These are phyloP conservation scores for Bombyx mandarina DNA, from an alignment of 1,140 invertebrate genomes.

Conservation along the genomic window DNA sequence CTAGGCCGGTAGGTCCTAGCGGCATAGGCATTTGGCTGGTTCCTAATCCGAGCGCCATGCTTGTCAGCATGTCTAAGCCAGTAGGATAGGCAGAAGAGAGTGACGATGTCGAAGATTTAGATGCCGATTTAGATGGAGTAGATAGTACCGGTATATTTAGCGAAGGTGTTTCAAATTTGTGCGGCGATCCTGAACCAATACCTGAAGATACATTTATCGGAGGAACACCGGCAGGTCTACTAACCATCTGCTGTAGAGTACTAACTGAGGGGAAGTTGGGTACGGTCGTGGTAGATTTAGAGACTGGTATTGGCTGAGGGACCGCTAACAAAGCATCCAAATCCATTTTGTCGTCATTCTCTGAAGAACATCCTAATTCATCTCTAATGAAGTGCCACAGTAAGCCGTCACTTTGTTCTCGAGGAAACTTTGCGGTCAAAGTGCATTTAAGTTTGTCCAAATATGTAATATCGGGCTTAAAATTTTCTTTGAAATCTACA, in stretches of 20 bases:
- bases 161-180: slow-evolving; percentile 65
- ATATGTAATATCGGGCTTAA: slow-evolving; percentile 80
- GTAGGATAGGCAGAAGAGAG: slow-evolving; percentile 52
- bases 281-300: slow-evolving; percentile 53
- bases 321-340: slow-evolving; percentile 69
- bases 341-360: slow-evolving; percentile 71
- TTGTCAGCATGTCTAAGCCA: slow-evolving; percentile 66
- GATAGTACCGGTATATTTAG: slow-evolving; percentile 64
- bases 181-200: slow-evolving; percentile 56
- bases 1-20: slow-evolving; percentile 45
- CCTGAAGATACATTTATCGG: slow-evolving; percentile 61
- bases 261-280: slow-evolving; percentile 66
- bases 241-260: slow-evolving; percentile 67
- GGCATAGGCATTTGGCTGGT: slow-evolving; percentile 52
- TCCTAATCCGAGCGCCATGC: slow-evolving; percentile 65
- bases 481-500: slow-evolving; percentile 84
- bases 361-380: slow-evolving; percentile 68
- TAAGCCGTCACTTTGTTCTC: slow-evolving; percentile 75
- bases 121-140: slow-evolving; percentile 55
- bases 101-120: slow-evolving; percentile 47
- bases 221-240: slow-evolving; percentile 59
- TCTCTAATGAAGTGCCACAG: slow-evolving; percentile 76
- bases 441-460: slow-evolving; percentile 84
- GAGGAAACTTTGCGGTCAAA: slow-evolving; percentile 76
- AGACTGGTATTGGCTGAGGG: slow-evolving; percentile 67